These are phyloP conservation scores for Leptinotarsa undecemlineata DNA, from an alignment of 1,140 invertebrate genomes.

Conservation along the genomic window DNA sequence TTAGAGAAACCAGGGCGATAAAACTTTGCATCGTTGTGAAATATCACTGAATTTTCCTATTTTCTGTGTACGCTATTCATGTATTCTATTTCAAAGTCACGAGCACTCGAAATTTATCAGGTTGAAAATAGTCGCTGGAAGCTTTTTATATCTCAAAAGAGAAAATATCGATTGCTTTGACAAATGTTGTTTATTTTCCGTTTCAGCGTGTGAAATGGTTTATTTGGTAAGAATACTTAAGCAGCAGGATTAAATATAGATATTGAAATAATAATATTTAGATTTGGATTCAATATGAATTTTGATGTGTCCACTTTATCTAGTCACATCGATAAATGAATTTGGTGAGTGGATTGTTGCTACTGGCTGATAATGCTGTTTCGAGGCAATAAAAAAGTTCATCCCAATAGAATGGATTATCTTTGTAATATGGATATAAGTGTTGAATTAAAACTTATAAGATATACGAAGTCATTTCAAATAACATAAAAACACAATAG, in stretches of 20 bases:
- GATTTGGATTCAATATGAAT: neutral
- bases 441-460: too few relatives aligned
- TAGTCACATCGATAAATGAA: neutral
- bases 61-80: too few relatives aligned
- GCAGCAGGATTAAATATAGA: neutral
- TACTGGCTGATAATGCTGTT: too few relatives aligned
- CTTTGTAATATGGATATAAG: too few relatives aligned
- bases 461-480: too few relatives aligned
- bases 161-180: constrained; percentile 29
- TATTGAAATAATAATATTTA: constrained; percentile 9
- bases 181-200: constrained; percentile 37
- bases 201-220: constrained; percentile 19
- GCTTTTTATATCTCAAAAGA: neutral
- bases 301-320: neutral
- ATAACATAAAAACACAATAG: too few relatives aligned
- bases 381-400: too few relatives aligned
- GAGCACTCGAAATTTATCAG: neutral
- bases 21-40: too few relatives aligned
- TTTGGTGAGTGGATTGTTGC: too few relatives aligned
- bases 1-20: too few relatives aligned
- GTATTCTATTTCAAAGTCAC: neutral
- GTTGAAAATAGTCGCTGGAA: neutral
- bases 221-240: neutral
- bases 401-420: too few relatives aligned
- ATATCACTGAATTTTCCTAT: too few relatives aligned